A percentile compares a stretch with the other conserved stretches of the same genome.
Evolutionary conservation across 1,140 invertebrate species (phyloP).

Genomic region (Formica selysi): DNA sequence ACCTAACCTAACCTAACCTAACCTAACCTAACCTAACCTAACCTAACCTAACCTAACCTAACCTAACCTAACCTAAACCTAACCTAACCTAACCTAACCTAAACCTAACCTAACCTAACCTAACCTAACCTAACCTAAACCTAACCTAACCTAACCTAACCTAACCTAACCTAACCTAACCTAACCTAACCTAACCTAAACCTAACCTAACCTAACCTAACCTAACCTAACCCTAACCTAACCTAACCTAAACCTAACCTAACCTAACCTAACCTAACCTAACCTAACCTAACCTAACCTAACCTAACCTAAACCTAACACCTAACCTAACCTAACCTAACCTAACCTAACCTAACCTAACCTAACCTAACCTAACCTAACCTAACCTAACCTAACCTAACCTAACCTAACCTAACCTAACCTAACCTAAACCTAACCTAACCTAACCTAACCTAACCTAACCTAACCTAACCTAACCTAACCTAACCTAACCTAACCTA

Average conservation of each 20-base stretch:
- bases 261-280: conserved; percentile 28
- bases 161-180: conserved; percentile 34
- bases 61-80: too few species aligned
- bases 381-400: too few species aligned
- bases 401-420: conserved; percentile 17
- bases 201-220: conserved; percentile 49
- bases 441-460: conserved; percentile 29
- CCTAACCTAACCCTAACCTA: conserved; percentile 5
- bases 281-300: conserved; percentile 41
- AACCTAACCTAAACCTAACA: conserved; percentile 34
- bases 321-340: too few species aligned
- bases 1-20: too few species aligned
- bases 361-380: conserved; percentile 27
- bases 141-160: conserved; percentile 27
- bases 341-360: conserved; percentile 11
- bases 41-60: too few species aligned
- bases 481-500: conserved; percentile 7
- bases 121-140: too few species aligned
- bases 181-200: conserved; percentile 30
- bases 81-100: too few species aligned
- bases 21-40: too few species aligned
- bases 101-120: too few species aligned
- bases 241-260: conserved; percentile 30
- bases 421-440: conserved; percentile 3
- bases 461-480: conserved; percentile 19